Base-by-base conservation (phyloP, 2,888 invertebrate genomes). In the Antheraea assamensis region DNA sequence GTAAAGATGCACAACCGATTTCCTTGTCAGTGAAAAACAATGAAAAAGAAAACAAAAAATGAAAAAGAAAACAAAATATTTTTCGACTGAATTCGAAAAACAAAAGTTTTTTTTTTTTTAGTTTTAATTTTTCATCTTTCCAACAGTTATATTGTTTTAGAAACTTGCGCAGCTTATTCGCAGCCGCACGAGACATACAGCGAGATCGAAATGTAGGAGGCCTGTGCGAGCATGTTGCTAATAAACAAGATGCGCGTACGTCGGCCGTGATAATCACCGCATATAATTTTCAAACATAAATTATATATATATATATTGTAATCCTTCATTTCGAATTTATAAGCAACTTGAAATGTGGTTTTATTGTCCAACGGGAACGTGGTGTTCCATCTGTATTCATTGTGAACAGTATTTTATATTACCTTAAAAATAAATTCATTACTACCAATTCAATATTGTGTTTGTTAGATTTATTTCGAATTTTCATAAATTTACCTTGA, bases 41-140 rank as follows among this genome's bases (percentile, higher is more conserved):
- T 61, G 17, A 31, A 68, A 21, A 68, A 35, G 35, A 68, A 68
- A 31, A 68, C 21, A 68, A 35, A 68, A 68, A 68, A 31, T 35
- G 3, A 66, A 31, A 19, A 30, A 31, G 21, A 31, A 13, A 68
- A 35, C 21, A 8, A 31, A 66, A 35, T 66, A 27, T 24, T 61
- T 61, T 31, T 66, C 31, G 30, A 30, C 31, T 17, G 0, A 64
- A 64, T 68, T 68, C 35, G 35, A 35, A 35, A 35, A 7, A 1
- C n/a, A n/a, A 68, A 35, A 31, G 21, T 68, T 35, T 3, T 17
- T 66, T 35, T 17, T 68, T 31, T 68, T 35, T 35, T 19, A 68
- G 7, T 24, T 61, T 13, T 27, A 13, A 15, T 35, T 31, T 2
- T 27, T 64, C 8, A 15, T 35, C 17, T 2, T 27, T 64, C 8